A percentile compares a stretch with the other conserved stretches of the same genome.
These are phyloP conservation scores for Phalacrocorax carbo DNA, from an alignment of 2,113 vertebrate species.

Conservation along the genomic window DNA sequence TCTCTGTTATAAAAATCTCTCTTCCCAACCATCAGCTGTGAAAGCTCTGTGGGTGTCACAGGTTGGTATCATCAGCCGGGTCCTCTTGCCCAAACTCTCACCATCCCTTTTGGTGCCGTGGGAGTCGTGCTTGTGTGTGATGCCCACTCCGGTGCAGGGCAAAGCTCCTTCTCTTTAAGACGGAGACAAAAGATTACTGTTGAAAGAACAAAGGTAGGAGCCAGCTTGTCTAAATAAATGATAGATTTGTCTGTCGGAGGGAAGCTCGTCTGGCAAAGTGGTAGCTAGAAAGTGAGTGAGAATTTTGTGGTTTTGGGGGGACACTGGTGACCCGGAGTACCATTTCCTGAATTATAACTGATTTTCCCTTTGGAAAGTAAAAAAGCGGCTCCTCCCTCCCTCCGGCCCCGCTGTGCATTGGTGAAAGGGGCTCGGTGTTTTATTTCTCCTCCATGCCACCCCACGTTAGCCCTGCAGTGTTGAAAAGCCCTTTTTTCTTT, in stretches of 20 bases:
- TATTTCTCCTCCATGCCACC: not conserved
- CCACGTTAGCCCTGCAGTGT: not conserved
- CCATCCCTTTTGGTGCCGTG: fast-evolving
- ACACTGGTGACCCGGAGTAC: fast-evolving
- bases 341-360: not conserved
- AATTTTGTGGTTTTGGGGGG: fast-evolving
- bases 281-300: not conserved
- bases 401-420: fast-evolving
- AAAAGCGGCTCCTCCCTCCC: not conserved
- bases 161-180: not conserved
- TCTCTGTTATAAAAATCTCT: not conserved
- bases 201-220: not conserved
- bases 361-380: not conserved
- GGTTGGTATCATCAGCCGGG: fast-evolving
- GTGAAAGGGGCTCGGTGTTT: not conserved
- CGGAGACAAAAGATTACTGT: fast-evolving
- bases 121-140: not conserved
- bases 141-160: fast-evolving
- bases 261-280: fast-evolving
- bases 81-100: not conserved
- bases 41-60: not conserved
- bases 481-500: not conserved
- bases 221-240: not conserved
- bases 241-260: not conserved
- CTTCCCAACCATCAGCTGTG: not conserved